These are phyloP conservation scores for Phataginus tricuspis DNA, from an alignment of 2,797 vertebrate genomes.

Conservation along the genomic window DNA sequence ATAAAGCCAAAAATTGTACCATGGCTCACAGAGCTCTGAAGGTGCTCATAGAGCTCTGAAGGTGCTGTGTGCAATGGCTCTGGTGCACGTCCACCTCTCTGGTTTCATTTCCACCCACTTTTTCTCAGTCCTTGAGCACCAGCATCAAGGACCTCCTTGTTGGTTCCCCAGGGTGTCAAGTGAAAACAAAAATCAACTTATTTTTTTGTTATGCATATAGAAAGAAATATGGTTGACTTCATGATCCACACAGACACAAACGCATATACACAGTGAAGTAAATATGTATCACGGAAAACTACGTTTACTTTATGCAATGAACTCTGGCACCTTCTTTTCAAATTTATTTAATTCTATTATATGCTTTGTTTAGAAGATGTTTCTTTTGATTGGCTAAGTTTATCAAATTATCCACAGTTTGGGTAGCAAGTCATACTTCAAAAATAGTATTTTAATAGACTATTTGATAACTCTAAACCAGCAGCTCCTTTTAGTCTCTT, in stretches of 20 bases:
- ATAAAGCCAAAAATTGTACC: background rate
- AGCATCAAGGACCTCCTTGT: background rate
- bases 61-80: background rate
- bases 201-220: background rate
- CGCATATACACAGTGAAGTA: background rate
- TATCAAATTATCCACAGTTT: background rate
- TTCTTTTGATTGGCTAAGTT: background rate
- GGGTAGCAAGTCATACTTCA: background rate
- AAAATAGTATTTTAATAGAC: background rate
- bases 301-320: background rate
- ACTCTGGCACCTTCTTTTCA: background rate
- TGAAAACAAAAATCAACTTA: background rate
- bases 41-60: background rate
- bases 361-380: background rate
- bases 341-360: background rate
- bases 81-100: background rate
- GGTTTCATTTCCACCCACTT: background rate
- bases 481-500: background rate
- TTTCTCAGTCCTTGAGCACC: background rate
- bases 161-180: background rate
- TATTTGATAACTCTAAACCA: background rate
- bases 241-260: background rate
- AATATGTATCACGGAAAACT: background rate
- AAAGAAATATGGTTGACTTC: background rate
- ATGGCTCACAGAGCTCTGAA: background rate